Evolutionary conservation across 2,113 vertebrate species (phyloP).

Genomic region (Gambusia affinis): DNA sequence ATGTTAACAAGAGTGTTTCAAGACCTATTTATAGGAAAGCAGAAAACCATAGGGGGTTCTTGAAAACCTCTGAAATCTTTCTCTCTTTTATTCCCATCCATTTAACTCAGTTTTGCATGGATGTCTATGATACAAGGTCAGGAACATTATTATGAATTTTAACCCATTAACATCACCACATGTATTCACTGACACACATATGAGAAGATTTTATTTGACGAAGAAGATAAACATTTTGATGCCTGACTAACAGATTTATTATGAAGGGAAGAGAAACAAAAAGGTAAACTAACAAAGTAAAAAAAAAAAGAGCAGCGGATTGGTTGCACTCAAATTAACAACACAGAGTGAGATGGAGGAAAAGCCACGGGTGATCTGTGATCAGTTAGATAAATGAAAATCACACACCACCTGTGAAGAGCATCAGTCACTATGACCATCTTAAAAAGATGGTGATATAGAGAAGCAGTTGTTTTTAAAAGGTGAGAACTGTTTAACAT

Average conservation of each 20-base stretch:
- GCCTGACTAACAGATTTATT: background rate
- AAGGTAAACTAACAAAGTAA: background rate
- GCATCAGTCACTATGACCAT: background rate
- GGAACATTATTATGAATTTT: too few relatives aligned
- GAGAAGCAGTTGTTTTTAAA: background rate
- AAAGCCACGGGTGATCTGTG: constrained; percentile 22
- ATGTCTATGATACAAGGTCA: background rate
- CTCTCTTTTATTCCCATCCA: constrained; percentile 15
- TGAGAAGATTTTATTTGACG: background rate
- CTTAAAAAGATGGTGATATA: background rate
- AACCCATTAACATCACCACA: constrained; percentile 18
- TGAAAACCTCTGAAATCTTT: constrained; percentile 5
- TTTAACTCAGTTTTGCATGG: background rate
- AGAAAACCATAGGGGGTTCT: background rate
- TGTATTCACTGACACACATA: constrained; percentile 42
- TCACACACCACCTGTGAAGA: background rate
- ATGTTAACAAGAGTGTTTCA: constrained; percentile 25
- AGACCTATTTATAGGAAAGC: background rate
- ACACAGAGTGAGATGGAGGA: background rate
- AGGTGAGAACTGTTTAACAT: background rate
- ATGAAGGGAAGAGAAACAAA: background rate
- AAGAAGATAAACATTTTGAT: background rate
- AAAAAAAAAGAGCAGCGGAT: background rate
- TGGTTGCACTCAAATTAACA: constrained; percentile 40
- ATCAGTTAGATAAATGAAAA: constrained; percentile 12